Base-by-base conservation (phyloP, 1,140 invertebrate species). In the Monochamus saltuarius region DNA sequence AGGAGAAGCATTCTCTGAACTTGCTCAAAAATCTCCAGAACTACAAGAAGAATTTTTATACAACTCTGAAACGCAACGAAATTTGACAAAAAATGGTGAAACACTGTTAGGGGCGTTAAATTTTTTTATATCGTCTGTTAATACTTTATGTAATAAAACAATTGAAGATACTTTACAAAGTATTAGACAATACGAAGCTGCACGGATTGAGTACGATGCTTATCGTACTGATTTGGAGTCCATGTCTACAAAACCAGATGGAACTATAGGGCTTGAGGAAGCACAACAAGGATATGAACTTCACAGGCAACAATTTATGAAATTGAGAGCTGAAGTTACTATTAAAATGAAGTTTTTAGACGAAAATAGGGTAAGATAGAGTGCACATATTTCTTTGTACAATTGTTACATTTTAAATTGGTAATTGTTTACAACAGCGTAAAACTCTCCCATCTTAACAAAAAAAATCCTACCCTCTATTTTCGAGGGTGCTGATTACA, bases 121-220 rank as follows among this genome's bases (percentile, higher is more conserved):
- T 79, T 97, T 97, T 81, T 98, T 98, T 80, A 93, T 93, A 68
- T 95, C 92, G 47, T 94, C 93, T 43, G 89, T 98, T 9, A 94
- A 94, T 77, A 98, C 96, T 37, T 81, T 98, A 67, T 95, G 93
- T 78, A 92, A 95, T 78, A 97, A 97, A 81, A 97, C 94, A 22
- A 98, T 98, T 74, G 95, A 97, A 79, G 95, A 98, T 76, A 97
- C 95, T 1, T 81, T 98, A 66, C 83, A 95, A 56, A 98, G 95
- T 50, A 89, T 98, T 67, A 85, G 91, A 72, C 90, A 94, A 74
- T 98, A 96, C 79, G 95, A 98, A 82, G 87, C 87, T 45, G 90
- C 95, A 45, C 88, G 95, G 79, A 86, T 98, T 78, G 95, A 98
- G 78, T 98, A 96, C 77, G 96, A 98, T 84, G 95, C 96, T 10